Evolutionary conservation across 30 jellyfish, hydroid and myxozoan genomes (phyloP), one percentile per base, ranked within the genome.

Genomic region (Aurelia sp.): DNA sequence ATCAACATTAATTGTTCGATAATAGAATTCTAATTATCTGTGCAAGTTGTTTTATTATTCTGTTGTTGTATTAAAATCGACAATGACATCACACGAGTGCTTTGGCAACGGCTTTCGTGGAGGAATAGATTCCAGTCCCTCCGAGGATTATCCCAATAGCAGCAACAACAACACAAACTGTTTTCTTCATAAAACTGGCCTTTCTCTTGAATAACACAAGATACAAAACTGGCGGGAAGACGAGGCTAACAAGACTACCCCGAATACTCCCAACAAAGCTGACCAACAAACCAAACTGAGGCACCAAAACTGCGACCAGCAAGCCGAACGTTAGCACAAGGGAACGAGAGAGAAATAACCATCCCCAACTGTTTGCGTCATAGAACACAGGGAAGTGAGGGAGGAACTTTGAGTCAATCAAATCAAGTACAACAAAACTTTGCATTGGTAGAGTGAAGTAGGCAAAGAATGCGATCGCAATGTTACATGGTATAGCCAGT

Each of bases 191-290:
- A n/a, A 15, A 38, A 8, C 76, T 52, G 3, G 57, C 48, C 38
- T 84, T 47, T 40, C 74, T 86, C 16, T 85, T 53, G 33, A 44
- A 47, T 53, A 91, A 58, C 35, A 18, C 80, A 64, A 85, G 17
- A 59, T 91, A 86, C 65, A 86, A 77, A 4, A 72, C 16, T 40
- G 96, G 91, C 41, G 98, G 98, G n/a, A 86, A 61, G 3, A 91
- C 74, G 66, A 91, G 83, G 65, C 91, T 13, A 47, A 91, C 68
- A 2, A 91, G 58, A 60, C 92, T 86, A 22, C 97, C 98, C 3
- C 98, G 90, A 30, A 91, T 78, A 68, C 96, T 91, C 12, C 98
- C 98, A 67, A 91, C 86, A 24, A 91, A 71, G 63, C 98, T 86
- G 76, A 91, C 97, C 38, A 88, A 58, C 24, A 91, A 47, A 27